Percentiles rank a stretch among this genome's conserved stretches.
phyloP scores from a whole-genome alignment of 1,140 invertebrate species.

The Atta texana region DNA sequence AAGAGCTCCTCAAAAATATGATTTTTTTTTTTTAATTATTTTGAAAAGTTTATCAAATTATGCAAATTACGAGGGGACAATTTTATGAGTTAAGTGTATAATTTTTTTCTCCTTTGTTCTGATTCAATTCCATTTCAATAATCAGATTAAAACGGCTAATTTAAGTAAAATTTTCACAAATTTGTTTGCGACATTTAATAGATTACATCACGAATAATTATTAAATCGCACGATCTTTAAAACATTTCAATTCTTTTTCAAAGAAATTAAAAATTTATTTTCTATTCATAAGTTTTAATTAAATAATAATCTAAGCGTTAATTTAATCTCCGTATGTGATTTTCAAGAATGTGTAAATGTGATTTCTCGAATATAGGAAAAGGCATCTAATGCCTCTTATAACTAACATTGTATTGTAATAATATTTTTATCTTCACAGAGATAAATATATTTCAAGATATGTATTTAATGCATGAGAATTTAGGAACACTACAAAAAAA shows the following conservation, averaged over 20 bases:
- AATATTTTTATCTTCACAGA: too few species aligned
- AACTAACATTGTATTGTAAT: too few species aligned
- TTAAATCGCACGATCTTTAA: not conserved
- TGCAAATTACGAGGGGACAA: not conserved
- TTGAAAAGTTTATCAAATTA: slow-evolving; percentile 4
- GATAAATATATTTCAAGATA: too few species aligned
- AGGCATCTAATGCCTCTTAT: too few species aligned
- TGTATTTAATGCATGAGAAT: too few species aligned
- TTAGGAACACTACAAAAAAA: too few species aligned
- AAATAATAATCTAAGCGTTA: not conserved
- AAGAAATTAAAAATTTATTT: slow-evolving; percentile 4
- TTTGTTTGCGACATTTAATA: not conserved
- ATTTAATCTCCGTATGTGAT: not conserved
- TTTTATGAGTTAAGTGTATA: not conserved
- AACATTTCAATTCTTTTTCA: slow-evolving; percentile 18
- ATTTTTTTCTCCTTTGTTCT: not conserved
- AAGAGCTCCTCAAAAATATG: not conserved
- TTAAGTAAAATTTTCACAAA: slow-evolving; percentile 3
- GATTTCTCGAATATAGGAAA: not conserved
- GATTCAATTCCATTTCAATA: not conserved
- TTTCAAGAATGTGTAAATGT: not conserved
- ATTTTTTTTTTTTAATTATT: slow-evolving; percentile 30
- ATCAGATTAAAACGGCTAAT: slow-evolving; percentile 1
- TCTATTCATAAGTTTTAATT: not conserved
- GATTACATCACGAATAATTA: slow-evolving; percentile 22